Base-by-base conservation (phyloP, 2,888 invertebrate genomes). In the Monopis laevigella region DNA sequence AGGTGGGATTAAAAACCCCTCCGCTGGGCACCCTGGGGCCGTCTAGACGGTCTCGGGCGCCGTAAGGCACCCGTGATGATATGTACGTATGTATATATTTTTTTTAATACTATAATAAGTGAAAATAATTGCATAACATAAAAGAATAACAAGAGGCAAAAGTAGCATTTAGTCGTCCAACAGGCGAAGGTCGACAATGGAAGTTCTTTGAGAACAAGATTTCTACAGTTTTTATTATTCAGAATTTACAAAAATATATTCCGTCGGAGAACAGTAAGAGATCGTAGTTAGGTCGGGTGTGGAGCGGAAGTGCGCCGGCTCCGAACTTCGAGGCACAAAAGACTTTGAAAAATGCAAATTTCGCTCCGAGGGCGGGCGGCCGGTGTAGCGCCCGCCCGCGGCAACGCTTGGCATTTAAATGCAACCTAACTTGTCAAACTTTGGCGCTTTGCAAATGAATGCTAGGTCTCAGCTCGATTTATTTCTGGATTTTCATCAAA, bases 381-480 rank as follows among this genome's bases (percentile, higher is more conserved):
- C 49, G 50, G 53, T 53, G 48, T 46, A 24, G 39, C 28, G 48
- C 53, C 19, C 30, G 21, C 27, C 53, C 47, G 47, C 51, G 53
- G 46, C 53, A 53, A 49, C 48, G 55, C 51, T 54, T 51, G 59
- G 52, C 60, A 68, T 71, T 71, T 64, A 69, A 72, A 73, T 69
- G 65, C 67, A 69, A 60, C 62, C 63, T 54, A 59, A 66, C 66
- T 68, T 71, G 66, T 63, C 63, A 67, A 70, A 71, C 58, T 67
- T 70, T 64, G 54, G 56, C 57, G 58, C 52, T 59, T 64, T 60
- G 56, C 60, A 63, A 71, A 67, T 66, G 60, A 70, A 65, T 65
- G 62, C 56, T 51, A 55, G 51, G 46, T 55, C 53, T 52, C 47
- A 48, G 46, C 46, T 50, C 46, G 48, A 45, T 42, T 46, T 41